A percentile compares a stretch with the other conserved stretches of the same genome.
phyloP scores from a whole-genome alignment of 1,140 invertebrate species.

The Paracyclopina nana region DNA sequence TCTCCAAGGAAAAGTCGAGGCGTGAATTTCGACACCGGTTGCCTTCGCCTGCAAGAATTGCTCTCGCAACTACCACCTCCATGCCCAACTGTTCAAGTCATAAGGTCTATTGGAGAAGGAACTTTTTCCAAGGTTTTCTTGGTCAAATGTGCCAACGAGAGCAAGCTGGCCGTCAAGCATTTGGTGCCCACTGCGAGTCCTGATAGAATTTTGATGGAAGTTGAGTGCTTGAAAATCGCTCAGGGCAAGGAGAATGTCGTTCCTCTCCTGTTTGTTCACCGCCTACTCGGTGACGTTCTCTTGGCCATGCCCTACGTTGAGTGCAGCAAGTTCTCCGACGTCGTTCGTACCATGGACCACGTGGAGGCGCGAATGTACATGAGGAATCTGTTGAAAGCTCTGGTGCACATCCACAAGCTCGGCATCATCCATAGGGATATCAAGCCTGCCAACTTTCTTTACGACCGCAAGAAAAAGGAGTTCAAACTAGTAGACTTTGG shows the following conservation, averaged over 20 bases:
- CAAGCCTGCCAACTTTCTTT: constrained; percentile 83
- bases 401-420: constrained; percentile 57
- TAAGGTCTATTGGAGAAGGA: too few species aligned
- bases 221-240: neutral
- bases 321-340: constrained; percentile 2
- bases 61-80: too few species aligned
- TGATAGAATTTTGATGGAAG: neutral
- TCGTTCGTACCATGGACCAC: constrained; percentile 6
- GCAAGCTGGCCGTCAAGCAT: neutral
- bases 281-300: neutral
- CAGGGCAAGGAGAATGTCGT: constrained; percentile 3
- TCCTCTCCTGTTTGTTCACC: neutral
- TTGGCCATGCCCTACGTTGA: constrained; percentile 9
- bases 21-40: too few species aligned
- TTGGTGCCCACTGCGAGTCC: constrained; percentile 5
- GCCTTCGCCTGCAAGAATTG: too few species aligned
- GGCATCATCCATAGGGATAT: constrained; percentile 75
- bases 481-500: constrained; percentile 70
- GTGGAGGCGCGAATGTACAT: constrained; percentile 56
- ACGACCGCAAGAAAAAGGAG: constrained; percentile 50
- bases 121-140: constrained; percentile 4
- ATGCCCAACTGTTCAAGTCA: too few species aligned
- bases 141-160: neutral
- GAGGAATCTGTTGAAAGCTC: constrained; percentile 52
- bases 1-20: too few species aligned